These are phyloP conservation scores for Alcedo quadribrachys DNA, from an alignment of 2,797 vertebrate species.

Conservation along the genomic window DNA sequence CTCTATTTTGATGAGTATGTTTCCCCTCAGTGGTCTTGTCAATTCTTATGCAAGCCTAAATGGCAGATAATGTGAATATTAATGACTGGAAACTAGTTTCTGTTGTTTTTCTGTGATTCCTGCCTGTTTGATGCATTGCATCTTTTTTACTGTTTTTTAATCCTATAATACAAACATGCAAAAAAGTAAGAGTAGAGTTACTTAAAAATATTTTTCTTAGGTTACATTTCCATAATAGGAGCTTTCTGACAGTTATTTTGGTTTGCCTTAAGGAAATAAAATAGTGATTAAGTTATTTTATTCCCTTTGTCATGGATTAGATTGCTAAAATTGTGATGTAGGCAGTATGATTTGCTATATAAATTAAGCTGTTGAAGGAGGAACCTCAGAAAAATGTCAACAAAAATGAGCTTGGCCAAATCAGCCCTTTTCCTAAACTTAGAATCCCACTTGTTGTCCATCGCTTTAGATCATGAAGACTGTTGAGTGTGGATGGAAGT, in stretches of 20 bases:
- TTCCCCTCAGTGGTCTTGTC: neutral
- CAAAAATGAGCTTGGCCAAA: neutral
- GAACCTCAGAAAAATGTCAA: neutral
- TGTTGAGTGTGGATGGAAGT: neutral
- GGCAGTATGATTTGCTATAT: neutral
- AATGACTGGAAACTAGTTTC: neutral
- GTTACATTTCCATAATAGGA: neutral
- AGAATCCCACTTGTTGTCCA: neutral
- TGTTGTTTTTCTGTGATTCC: neutral
- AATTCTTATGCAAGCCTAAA: neutral
- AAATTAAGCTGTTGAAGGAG: neutral
- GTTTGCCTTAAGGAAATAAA: neutral
- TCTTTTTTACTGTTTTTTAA: neutral
- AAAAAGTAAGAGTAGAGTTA: neutral
- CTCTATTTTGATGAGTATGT: neutral
- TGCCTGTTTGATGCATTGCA: neutral
- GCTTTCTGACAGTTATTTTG: neutral
- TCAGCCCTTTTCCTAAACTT: neutral
- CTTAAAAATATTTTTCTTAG: neutral
- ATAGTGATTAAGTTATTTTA: neutral
- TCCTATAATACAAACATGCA: fast-evolving
- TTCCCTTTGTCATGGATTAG: neutral
- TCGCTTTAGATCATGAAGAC: neutral
- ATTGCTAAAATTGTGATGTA: neutral
- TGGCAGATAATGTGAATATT: neutral